These are phyloP conservation scores for Noctua janthe DNA, from an alignment of 2,888 invertebrate species.

Conservation along the genomic window DNA sequence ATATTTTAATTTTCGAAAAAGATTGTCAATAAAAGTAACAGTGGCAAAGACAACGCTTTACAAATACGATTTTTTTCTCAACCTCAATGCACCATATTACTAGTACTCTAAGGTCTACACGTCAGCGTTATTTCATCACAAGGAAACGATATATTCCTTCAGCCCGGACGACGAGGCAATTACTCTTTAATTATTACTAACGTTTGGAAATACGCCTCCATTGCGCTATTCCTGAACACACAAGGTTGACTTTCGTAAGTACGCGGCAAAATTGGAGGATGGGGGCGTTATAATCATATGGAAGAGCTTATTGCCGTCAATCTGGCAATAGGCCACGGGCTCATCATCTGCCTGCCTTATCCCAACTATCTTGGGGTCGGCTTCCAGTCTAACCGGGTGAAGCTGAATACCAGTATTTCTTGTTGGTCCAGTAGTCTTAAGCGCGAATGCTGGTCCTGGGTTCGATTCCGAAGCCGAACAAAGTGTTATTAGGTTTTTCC, in stretches of 20 bases:
- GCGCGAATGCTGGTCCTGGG: too few species aligned
- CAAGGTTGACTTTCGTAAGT: slow-evolving; percentile 46
- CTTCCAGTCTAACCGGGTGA: background rate
- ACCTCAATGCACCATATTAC: background rate
- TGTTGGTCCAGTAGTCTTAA: too few species aligned
- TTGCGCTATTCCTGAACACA: slow-evolving; percentile 48
- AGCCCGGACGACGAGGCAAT: slow-evolving; percentile 39
- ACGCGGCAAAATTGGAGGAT: slow-evolving; percentile 24
- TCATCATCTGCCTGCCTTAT: background rate
- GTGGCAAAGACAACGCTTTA: too few species aligned
- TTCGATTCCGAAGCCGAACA: too few species aligned
- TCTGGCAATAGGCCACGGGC: background rate
- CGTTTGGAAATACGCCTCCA: slow-evolving; percentile 29
- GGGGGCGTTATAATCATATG: slow-evolving; percentile 10
- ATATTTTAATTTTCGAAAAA: too few species aligned
- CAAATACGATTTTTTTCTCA: too few species aligned
- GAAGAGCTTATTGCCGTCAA: background rate
- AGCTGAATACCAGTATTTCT: background rate
- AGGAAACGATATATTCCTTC: slow-evolving; percentile 30
- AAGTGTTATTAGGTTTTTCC: too few species aligned
- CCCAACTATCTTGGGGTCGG: background rate
- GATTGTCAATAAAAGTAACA: too few species aligned
- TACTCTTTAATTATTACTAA: slow-evolving; percentile 28
- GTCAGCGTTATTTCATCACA: slow-evolving; percentile 32
- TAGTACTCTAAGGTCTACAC: background rate